phyloP scores from a whole-genome alignment of 2,113 vertebrate genomes.

The Lagopus leucura region DNA sequence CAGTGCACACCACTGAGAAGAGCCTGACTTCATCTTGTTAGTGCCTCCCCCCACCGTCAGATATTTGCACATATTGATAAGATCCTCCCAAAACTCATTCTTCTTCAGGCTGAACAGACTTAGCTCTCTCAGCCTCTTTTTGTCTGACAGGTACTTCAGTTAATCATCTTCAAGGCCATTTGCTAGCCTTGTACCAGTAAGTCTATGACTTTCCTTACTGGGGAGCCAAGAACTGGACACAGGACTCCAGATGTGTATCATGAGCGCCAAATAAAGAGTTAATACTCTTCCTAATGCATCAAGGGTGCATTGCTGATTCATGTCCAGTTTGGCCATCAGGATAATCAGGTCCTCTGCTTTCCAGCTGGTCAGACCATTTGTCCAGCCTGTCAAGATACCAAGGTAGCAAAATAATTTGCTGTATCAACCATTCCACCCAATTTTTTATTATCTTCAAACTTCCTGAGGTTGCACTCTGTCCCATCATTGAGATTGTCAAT shows the following conservation, averaged over 20 bases:
- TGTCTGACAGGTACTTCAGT: neutral
- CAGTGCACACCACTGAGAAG: neutral
- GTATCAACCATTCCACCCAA: neutral
- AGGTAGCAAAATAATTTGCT: neutral
- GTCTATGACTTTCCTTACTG: neutral
- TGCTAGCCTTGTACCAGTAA: neutral
- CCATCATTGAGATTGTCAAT: neutral
- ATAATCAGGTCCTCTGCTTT: neutral
- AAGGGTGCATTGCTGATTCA: neutral
- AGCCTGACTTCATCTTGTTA: neutral
- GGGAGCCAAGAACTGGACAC: neutral
- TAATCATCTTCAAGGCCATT: neutral
- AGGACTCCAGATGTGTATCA: neutral
- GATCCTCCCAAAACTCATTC: neutral
- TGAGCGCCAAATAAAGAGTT: neutral
- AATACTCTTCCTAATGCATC: neutral
- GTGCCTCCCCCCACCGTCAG: neutral
- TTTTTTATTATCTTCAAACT: neutral
- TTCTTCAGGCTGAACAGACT: neutral
- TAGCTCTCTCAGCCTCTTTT: neutral
- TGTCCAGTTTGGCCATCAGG: neutral
- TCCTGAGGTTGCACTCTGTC: neutral
- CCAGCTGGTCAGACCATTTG: neutral
- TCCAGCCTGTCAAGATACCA: neutral
- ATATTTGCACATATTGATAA: neutral